Base-by-base conservation (phyloP, 2,797 vertebrate genomes). In the Thaleichthys pacificus region DNA sequence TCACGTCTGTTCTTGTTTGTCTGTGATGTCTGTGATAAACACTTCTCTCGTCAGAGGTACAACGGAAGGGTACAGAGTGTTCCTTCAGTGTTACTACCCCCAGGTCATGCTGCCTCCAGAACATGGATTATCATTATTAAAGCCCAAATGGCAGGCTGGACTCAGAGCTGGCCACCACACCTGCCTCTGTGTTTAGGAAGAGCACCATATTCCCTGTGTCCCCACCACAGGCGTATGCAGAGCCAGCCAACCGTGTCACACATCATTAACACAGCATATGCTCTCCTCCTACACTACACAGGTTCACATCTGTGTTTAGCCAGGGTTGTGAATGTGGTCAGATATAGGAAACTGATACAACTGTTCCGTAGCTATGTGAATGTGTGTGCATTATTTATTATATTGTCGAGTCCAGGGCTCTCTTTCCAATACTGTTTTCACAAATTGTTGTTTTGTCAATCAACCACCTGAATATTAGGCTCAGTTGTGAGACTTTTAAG, bases 181-280 rank as follows among this genome's bases (percentile, higher is more conserved):
- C 32, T 63, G 61, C 38, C 7, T 35, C 28, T 32, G 17, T 32
- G 32, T 35, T 66, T 22, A 66, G 14, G 38, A 17, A 42, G n/a
- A 66, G 14, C 64, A 66, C 38, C 9, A 21, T 66, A 35, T 66
- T 66, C 64, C 64, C 21, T 49, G 42, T 47, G 17, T 32, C 61
- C 6, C 5, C 38, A 51, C 64, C 64, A 51, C 64, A 66, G 9
- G 38, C 28, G 19, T 66, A 22, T 47, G 35, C 9, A 63, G n/a
- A 32, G 24, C 24, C 11, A 14, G 61, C 28, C 26, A 30, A 47
- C 38, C 5, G 4, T 42, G n/a, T 24, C 35, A 4, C 35, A 11
- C 32, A 47, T 42, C 38, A 42, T 42, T 54, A n/a, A 66, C 21
- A 49, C 42, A 49, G 15, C 64, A 66, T 51, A 65, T 65, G 38